Evolutionary conservation across 2,888 invertebrate genomes (phyloP), one percentile per base, ranked within the genome.

Genomic region (Apodemia duryi): DNA sequence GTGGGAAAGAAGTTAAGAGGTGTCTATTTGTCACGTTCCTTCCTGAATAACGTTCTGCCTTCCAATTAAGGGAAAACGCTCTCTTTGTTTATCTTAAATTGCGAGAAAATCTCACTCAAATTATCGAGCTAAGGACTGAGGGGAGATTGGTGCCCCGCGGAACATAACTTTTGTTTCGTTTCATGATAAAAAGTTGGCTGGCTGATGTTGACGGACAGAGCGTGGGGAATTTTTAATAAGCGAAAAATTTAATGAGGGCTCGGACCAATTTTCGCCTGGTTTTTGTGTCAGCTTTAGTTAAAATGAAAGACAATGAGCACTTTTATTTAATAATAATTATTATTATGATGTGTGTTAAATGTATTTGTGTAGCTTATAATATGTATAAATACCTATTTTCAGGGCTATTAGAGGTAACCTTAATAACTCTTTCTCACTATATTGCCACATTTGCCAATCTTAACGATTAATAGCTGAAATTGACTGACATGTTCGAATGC

Each of bases 61-160:
- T 90, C 91, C 91, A 91, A 91, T 91, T 91, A 91, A 91, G 91
- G 88, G 87, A 91, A 90, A 91, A 89, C 89, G 88, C 84, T 87
- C 91, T 87, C 91, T 91, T 91, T 91, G 91, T 91, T 91, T 91
- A 91, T 91, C 91, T 91, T 91, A 91, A 91, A 91, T 90, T 91
- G 91, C 90, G 91, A 91, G 91, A 87, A 89, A 91, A 91, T 91
- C 91, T 91, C 91, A 91, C 91, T 91, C 91, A 90, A 91, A 91
- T 91, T 91, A 91, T 91, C 91, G 89, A 83, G 88, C 84, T 80
- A 83, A 86, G 87, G 85, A 87, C 86, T 85, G 84, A 86, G 87
- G 83, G 88, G 88, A 84, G 86, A 83, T 83, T 81, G 82, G 82
- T 79, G 81, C 79, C 77, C 83, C 82, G 79, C 75, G 57, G 83